phyloP scores from a whole-genome alignment of 1,140 invertebrate genomes.

The Polypedilum pembai region DNA sequence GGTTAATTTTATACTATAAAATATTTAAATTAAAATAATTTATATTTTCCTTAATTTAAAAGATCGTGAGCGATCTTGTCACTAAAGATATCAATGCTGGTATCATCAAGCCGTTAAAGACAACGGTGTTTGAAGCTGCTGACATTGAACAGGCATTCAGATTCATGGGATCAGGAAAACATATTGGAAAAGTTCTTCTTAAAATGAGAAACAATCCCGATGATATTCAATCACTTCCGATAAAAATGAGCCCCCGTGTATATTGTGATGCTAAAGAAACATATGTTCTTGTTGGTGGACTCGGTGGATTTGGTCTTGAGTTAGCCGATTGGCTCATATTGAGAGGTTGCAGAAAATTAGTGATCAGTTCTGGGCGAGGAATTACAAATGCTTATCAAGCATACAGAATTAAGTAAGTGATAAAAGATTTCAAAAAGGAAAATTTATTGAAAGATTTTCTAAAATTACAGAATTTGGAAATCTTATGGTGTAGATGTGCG shows the following conservation, averaged over 20 bases:
- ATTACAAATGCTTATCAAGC: constrained; percentile 62
- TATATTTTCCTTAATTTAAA: neutral
- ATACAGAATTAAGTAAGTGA: constrained; percentile 38
- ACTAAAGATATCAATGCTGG: constrained; percentile 55
- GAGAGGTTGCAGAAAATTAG: constrained; percentile 57
- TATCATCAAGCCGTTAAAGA: constrained; percentile 50
- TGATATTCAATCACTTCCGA: neutral
- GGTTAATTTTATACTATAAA: constrained; percentile 32
- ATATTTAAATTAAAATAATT: neutral
- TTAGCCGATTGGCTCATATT: constrained; percentile 66
- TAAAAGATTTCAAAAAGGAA: too few relatives aligned
- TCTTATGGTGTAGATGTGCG: constrained; percentile 48
- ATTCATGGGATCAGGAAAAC: constrained; percentile 74
- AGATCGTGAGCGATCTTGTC: constrained; percentile 54
- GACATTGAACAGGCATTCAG: constrained; percentile 55
- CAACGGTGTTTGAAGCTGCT: constrained; percentile 48
- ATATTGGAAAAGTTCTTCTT: constrained; percentile 65
- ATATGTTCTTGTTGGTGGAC: constrained; percentile 55
- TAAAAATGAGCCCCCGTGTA: constrained; percentile 23
- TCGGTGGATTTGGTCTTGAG: constrained; percentile 77
- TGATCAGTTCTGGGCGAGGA: constrained; percentile 63
- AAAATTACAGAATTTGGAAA: constrained; percentile 41
- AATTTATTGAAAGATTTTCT: too few relatives aligned
- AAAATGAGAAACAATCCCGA: constrained; percentile 56
- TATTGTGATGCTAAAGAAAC: constrained; percentile 31